Evolutionary conservation across 2,113 vertebrate genomes (phyloP), one percentile per base, ranked within the genome.

Genomic region (Microtus pennsylvanicus): DNA sequence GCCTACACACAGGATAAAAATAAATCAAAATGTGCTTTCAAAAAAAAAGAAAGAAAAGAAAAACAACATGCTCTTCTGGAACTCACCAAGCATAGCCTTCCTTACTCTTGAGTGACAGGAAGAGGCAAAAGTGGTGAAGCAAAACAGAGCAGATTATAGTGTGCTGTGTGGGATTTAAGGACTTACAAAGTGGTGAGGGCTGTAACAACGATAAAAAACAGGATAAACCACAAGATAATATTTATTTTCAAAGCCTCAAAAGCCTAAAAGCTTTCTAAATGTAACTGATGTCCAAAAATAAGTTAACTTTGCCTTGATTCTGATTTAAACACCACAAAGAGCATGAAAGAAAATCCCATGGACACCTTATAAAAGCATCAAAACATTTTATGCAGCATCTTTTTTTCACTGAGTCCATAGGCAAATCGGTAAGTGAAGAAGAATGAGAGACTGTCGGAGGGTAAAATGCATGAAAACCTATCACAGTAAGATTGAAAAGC

Each of bases 201-300:
- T 38, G 65, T 42, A 87, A 47, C 11, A 30, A 78, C 11, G 30
- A 87, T 9, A 80, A 90, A 87, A 78, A 92, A 5, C n/a, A 69
- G 75, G 87, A 78, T 52, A 38, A 87, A 58, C n/a, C 47, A 77
- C 35, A 70, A 81, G 16, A 89, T 42, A 86, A 86, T 89, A 86
- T 45, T 82, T 81, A 70, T 38, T 89, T 86, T 85, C 16, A 82
- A 94, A 63, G 69, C 9, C 28, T 86, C 50, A 86, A 72, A 90
- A 94, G 6, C 5, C 26, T 80, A 58, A 89, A 86, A 69, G 55
- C 9, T 65, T 50, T 91, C 50, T 76, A 93, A 91, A 92, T 82
- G 91, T 77, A 93, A 82, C 81, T 86, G 45, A 3, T 11, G 45
- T 45, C 69, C 33, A 80, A 96, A 96, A 96, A 83, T 38, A 87